Evolutionary conservation across 2,113 vertebrate species (phyloP).

Genomic region (Carettochelys insculpta): DNA sequence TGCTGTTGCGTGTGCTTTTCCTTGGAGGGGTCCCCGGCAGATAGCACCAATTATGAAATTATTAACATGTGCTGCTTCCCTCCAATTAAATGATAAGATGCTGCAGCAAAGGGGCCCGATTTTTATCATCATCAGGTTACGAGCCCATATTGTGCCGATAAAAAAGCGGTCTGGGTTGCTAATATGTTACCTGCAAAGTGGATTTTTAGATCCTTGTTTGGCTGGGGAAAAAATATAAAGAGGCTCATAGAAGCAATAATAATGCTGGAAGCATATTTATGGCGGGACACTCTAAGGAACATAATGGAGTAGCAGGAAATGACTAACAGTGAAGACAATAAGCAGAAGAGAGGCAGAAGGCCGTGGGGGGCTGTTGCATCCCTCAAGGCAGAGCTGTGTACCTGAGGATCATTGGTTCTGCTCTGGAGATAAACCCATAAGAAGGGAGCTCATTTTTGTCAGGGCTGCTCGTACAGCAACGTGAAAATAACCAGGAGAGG

Average conservation of each 20-base stretch:
- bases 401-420: not conserved
- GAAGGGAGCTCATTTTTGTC: not conserved
- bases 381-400: conserved; percentile 14
- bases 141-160: conserved; percentile 42
- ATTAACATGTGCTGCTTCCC: conserved; percentile 41
- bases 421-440: not conserved
- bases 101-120: conserved; percentile 53
- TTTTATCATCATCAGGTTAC: conserved; percentile 59
- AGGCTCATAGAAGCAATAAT: conserved; percentile 15
- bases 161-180: conserved; percentile 41
- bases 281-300: not conserved
- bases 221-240: conserved; percentile 15
- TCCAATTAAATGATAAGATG: conserved; percentile 71
- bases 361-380: not conserved
- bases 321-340: conserved; percentile 34
- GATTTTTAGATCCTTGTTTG: conserved; percentile 42
- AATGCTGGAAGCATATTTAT: conserved; percentile 35
- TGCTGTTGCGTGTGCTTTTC: accelerated
- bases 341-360: not conserved
- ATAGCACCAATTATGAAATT: conserved; percentile 64
- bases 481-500: not conserved
- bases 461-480: not conserved
- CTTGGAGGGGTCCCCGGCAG: conserved; percentile 35
- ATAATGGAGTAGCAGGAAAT: not conserved
- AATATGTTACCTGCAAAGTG: not conserved